Evolutionary conservation across 2,888 invertebrate genomes (phyloP), one percentile per base, ranked within the genome.

Genomic region (Agapetus fuscipes): DNA sequence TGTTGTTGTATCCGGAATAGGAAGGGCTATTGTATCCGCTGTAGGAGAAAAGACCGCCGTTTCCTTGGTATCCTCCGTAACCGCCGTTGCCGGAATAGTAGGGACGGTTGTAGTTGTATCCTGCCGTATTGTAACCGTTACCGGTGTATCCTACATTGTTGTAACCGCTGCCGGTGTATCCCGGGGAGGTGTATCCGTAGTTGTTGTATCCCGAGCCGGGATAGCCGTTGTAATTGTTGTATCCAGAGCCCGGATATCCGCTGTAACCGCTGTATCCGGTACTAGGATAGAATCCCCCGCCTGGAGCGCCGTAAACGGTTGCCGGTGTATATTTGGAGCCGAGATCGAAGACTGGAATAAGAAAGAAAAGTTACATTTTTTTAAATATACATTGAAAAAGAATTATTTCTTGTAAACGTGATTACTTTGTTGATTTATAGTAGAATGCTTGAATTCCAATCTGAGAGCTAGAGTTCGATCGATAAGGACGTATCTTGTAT

Each of bases 11-110:
- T 4, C 72, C 72, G 53, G 60, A 60, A 50, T 76, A 74, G 46
- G 57, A 56, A 1, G 73, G 71, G 53, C 65, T 71, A 54, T 66
- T 71, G 54, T 76, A 76, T 5, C 76, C 76, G 30, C 62, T 66
- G 52, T 76, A 76, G 20, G 76, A 74, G 34, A 55, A 61, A 1
- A 74, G 54, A 14, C 76, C 76, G 24, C 76, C 76, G 55, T 73
- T 75, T 50, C 76, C 76, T 39, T 72, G 67, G 47, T 71, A 72
- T 2, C 76, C 76, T 1, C 74, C 75, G 49, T 76, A 74, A 3
- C 76, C 72, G 3, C 62, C 63, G 35, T 61, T 55, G 2, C 61
- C 64, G 14, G 29, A 50, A 26, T 43, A 48, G 3, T 52, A 52
- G 20, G 27, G n/a, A 31, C 38, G 37, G 10, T 26, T 38, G 16